phyloP scores from a whole-genome alignment of 2,113 vertebrate species.

The Rhegmatorhina hoffmannsi region DNA sequence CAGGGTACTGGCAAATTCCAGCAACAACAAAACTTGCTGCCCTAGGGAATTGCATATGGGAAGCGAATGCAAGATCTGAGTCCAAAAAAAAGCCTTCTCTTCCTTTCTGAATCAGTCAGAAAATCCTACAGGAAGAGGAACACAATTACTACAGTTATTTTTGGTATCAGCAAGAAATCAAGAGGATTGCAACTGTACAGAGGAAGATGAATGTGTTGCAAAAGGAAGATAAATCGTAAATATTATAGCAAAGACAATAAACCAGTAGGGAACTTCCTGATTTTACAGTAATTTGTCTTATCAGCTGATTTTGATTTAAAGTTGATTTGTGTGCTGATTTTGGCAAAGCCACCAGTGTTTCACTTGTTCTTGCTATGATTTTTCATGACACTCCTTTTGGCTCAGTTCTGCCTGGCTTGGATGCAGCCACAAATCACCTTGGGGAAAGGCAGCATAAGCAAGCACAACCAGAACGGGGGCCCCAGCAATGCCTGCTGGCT shows the following conservation, averaged over 20 bases:
- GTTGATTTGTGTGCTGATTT: not conserved
- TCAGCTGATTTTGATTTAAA: not conserved
- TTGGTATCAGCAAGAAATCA: not conserved
- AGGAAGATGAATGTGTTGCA: not conserved
- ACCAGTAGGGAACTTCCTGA: not conserved
- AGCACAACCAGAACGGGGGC: not conserved
- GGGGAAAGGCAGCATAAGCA: not conserved
- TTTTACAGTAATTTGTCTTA: not conserved
- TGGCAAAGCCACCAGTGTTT: not conserved
- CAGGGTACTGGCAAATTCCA: not conserved
- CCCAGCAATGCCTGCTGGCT: not conserved
- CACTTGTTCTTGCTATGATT: not conserved
- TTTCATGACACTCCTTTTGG: not conserved
- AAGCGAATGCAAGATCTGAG: not conserved
- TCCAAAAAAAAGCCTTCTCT: not conserved
- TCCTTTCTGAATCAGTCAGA: not conserved
- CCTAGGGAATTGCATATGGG: not conserved
- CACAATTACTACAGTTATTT: not conserved
- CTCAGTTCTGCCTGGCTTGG: not conserved
- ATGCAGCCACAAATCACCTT: not conserved
- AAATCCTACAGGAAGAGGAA: not conserved
- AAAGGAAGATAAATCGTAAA: not conserved
- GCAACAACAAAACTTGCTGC: not conserved
- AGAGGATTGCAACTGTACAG: not conserved
- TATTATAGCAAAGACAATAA: not conserved